Percentiles rank a stretch among this genome's conserved stretches.
Conservation (phyloP, 2,797 vertebrate species). For the Oceanodroma leucorhoa region DNA sequence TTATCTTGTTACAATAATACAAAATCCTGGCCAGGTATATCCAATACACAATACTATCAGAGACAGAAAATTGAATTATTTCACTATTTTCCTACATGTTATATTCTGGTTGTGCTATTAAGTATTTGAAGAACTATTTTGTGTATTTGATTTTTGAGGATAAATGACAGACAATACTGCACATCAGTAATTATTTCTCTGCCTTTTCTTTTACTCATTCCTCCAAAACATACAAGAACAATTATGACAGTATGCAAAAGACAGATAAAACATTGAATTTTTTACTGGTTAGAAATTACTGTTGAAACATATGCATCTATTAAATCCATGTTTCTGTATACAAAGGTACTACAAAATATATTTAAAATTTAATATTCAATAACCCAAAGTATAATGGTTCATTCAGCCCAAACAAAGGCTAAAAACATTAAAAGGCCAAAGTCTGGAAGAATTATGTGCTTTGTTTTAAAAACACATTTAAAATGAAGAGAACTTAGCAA, state of each 20-base stretch:
- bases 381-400: background rate
- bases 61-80: background rate
- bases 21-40: background rate
- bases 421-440: constrained; percentile 32
- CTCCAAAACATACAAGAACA: background rate
- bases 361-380: background rate
- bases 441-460: constrained; percentile 34
- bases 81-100: background rate
- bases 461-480: constrained; percentile 47
- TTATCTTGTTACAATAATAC: background rate
- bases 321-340: background rate
- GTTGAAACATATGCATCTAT: background rate
- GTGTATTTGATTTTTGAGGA: background rate
- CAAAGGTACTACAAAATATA: background rate
- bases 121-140: background rate
- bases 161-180: background rate
- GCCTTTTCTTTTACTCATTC: background rate
- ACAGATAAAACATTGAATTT: background rate
- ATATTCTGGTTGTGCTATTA: background rate
- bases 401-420: constrained; percentile 18
- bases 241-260: background rate
- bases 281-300: constrained; percentile 1
- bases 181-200: background rate
- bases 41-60: background rate
- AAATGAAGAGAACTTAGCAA: constrained; percentile 48